These are phyloP conservation scores for Calyptomena viridis DNA, from an alignment of 2,113 vertebrate species.

Conservation along the genomic window DNA sequence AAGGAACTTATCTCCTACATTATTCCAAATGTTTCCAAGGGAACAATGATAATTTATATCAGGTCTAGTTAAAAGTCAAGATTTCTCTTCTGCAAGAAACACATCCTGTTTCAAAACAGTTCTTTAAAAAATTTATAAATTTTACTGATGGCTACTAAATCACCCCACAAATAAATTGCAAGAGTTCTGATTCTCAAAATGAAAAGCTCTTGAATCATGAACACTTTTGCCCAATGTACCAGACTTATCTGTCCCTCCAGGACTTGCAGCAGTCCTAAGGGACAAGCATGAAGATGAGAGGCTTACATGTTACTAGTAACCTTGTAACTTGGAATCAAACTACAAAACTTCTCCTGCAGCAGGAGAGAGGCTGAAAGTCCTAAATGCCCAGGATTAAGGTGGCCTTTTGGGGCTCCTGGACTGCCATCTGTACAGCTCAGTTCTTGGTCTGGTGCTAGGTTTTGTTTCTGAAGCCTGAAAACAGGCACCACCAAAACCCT, in stretches of 20 bases:
- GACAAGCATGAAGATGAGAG: not conserved
- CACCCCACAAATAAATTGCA: not conserved
- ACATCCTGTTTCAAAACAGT: not conserved
- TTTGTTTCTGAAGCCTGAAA: not conserved
- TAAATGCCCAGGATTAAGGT: not conserved
- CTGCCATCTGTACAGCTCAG: not conserved
- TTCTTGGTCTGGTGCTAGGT: not conserved
- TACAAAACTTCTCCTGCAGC: not conserved
- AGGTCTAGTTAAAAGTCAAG: not conserved
- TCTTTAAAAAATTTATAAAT: not conserved
- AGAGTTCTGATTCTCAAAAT: not conserved
- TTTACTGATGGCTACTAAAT: not conserved
- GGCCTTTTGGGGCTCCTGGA: not conserved
- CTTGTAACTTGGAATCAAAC: not conserved
- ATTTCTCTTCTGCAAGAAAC: not conserved
- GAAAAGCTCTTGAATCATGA: not conserved
- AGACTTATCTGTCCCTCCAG: not conserved
- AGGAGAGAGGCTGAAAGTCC: not conserved
- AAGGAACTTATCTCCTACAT: not conserved
- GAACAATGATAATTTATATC: not conserved
- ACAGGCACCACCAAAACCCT: not conserved
- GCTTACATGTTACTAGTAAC: not conserved
- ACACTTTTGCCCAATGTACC: not conserved
- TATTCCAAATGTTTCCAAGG: not conserved
- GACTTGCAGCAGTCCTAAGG: not conserved